Conservation (phyloP, 2,113 vertebrate species). For the Hepsetus odoe region DNA sequence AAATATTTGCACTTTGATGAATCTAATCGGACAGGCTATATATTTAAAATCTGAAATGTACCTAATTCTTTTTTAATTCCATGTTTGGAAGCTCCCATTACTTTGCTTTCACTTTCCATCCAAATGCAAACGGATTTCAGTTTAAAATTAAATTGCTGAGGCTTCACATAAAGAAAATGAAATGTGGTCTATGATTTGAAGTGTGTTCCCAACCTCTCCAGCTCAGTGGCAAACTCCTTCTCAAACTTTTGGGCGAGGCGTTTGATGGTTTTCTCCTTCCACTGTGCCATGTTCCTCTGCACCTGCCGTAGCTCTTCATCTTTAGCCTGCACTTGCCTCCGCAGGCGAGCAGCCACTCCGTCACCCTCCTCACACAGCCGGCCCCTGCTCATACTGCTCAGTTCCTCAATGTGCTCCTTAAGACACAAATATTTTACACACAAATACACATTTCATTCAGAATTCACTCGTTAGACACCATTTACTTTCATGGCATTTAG, state of each 20-base stretch:
- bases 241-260: slow-evolving; percentile 72
- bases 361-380: slow-evolving; percentile 51
- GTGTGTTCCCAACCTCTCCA: slow-evolving; percentile 69
- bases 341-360: slow-evolving; percentile 56
- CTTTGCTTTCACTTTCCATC: too few relatives aligned
- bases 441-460: background rate
- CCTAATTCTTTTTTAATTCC: too few relatives aligned
- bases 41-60: too few relatives aligned
- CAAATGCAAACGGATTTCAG: too few relatives aligned
- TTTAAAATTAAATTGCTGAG: too few relatives aligned
- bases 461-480: background rate
- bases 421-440: slow-evolving; percentile 11
- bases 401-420: slow-evolving; percentile 79
- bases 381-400: slow-evolving; percentile 66
- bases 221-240: slow-evolving; percentile 70
- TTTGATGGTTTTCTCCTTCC: slow-evolving; percentile 74
- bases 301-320: slow-evolving; percentile 71
- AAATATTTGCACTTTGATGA: too few relatives aligned
- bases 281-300: slow-evolving; percentile 71
- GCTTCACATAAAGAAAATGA: too few relatives aligned
- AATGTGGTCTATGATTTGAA: background rate
- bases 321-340: slow-evolving; percentile 72
- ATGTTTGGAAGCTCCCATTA: too few relatives aligned
- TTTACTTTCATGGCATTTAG: too few relatives aligned
- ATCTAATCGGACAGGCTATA: too few relatives aligned